Base-by-base conservation (phyloP, 2,797 vertebrate genomes). In the Ammospiza maritima region DNA sequence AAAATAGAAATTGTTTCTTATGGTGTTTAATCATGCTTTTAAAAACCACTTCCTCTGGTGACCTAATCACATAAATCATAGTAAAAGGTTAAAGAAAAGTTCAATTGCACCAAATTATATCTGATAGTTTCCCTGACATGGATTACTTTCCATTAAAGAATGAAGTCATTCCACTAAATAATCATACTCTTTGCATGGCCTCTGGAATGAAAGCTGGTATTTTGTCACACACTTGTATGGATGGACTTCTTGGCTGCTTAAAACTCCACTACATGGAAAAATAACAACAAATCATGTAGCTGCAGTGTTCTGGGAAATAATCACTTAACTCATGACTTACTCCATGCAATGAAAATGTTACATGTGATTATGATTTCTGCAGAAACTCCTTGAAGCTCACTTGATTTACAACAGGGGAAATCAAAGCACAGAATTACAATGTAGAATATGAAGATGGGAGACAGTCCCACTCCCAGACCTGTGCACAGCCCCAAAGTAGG, bases 51-150 rank as follows among this genome's bases (percentile, higher is more conserved):
- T 98, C 96, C 83, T 97, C 89, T 96, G 77, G 76, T 96, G 96
- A 96, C 92, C 94, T 98, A 97, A 97, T 98, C 98, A 97, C 90
- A 96, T 94, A 97, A 97, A 97, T 98, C 95, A 97, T 42, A 94
- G 86, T 70, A 93, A 98, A 98, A 98, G 96, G 96, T 98, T 97
- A 97, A 97, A 98, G 94, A 97, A 10, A 97, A 97, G 90, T 97
- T 97, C 95, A 96, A 65, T 97, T 97, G 94, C 86, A 85, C 67
- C 74, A 96, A 97, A 97, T 96, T 96, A 93, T 65, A 75, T 76
- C 73, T 48, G 42, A 93, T 94, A 61, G 71, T 84, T 97, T 97
- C 90, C 96, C 85, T 96, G 93, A 96, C 97, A 97, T n/a, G 10
- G 81, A 97, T 96, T 96, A 76, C 77, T 95, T 97, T 94, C 80